A percentile compares a stretch with the other conserved stretches of the same genome.
Conservation (phyloP, 2,797 vertebrate species). For the Oreochromis mossambicus region DNA sequence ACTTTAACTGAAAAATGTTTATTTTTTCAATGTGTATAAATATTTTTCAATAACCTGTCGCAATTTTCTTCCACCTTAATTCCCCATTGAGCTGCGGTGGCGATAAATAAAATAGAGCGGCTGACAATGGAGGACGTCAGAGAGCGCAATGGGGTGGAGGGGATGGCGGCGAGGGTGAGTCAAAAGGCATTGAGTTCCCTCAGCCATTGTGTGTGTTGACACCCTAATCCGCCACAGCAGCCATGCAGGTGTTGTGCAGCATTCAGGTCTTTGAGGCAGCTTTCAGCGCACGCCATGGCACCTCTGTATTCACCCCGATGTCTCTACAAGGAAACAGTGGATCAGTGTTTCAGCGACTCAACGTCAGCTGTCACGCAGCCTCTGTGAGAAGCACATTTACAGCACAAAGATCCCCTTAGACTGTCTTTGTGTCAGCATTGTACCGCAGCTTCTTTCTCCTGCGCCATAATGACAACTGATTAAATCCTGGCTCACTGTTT, state of each 20-base stretch:
- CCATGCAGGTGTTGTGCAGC: slow-evolving; percentile 70
- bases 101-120: slow-evolving; percentile 61
- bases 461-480: slow-evolving; percentile 73
- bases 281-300: slow-evolving; percentile 58
- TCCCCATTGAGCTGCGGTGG: slow-evolving; percentile 43
- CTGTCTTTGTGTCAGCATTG: slow-evolving; percentile 73
- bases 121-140: slow-evolving; percentile 52
- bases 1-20: slow-evolving; percentile 76
- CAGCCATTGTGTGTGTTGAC: slow-evolving; percentile 69
- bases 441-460: slow-evolving; percentile 53
- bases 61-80: slow-evolving; percentile 42
- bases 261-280: slow-evolving; percentile 65
- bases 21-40: slow-evolving; percentile 61
- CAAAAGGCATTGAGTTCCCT: slow-evolving; percentile 59
- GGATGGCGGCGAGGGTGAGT: slow-evolving; percentile 10
- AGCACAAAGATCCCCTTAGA: slow-evolving; percentile 70
- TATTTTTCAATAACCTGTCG: slow-evolving; percentile 70
- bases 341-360: slow-evolving; percentile 65
- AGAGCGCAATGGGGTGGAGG: background rate
- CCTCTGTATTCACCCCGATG: slow-evolving; percentile 66
- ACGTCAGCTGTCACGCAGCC: slow-evolving; percentile 71
- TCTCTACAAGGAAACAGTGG: slow-evolving; percentile 74
- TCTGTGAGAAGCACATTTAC: slow-evolving; percentile 63
- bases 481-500: slow-evolving; percentile 61
- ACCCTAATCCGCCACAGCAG: slow-evolving; percentile 71